Base-by-base conservation (phyloP, 2,113 vertebrate species). In the Capreolus pygargus region DNA sequence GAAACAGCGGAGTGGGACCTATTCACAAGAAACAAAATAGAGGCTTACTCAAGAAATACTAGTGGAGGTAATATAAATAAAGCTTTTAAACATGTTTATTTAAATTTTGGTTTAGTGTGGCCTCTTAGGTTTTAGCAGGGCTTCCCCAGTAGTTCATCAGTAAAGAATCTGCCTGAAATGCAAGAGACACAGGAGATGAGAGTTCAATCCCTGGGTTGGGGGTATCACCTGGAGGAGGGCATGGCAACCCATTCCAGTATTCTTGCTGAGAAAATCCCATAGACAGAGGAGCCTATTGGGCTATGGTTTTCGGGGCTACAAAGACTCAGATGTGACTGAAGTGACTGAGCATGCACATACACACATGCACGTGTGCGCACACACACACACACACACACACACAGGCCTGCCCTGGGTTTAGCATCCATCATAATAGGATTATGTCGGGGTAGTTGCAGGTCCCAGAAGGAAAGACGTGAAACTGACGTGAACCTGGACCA, bases 281-380 rank as follows among this genome's bases (percentile, higher is more conserved):
- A 67, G 64, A 67, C 33, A 21, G 33, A 67, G 17, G 17, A 11
- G 33, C 17, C 4, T 36, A 21, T 21, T 36, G 67, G 67, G 10
- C 36, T 39, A 39, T 74, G 36, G 36, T 39, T 21, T 39, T 12
- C 39, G 36, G 36, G 36, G 21, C 21, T 39, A 21, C 36, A 74
- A 74, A 74, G 36, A 74, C 12, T 25, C 21, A 39, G 10, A 39
- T 39, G 23, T 74, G 27, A 74, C 21, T 74, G 33, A 74, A 74
- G 36, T 39, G 36, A 74, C 21, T 11, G 0, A 36, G 36, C 10
- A 70, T 1, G 8, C 14, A 7, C 6, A 0, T 16, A 4, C 7
- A 2, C 15, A 15, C 14, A 16, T 14, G 7, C 33, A 10, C 4
- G 9, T 10, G 5, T 11, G 10, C 8, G 19, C 28, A 30, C 33